Conservation (phyloP, 2,797 vertebrate genomes). For the Melanogrammus aeglefinus region DNA sequence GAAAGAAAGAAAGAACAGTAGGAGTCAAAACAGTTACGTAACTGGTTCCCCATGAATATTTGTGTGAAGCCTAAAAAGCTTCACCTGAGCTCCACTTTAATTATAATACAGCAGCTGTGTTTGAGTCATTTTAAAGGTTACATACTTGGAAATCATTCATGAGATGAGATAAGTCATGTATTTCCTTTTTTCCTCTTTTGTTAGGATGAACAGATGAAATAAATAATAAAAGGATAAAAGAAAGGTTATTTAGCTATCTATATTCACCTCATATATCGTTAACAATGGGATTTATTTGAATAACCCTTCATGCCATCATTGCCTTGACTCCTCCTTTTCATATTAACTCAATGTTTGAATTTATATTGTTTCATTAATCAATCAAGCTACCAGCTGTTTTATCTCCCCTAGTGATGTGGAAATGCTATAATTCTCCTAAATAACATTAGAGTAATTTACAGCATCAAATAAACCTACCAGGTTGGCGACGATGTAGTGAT, state of each 20-base stretch:
- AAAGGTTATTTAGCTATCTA: neutral
- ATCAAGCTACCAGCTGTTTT: neutral
- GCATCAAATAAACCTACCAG: slow-evolving; percentile 77
- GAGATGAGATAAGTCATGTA: neutral
- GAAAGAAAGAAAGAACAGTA: slow-evolving; percentile 1
- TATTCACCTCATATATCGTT: neutral
- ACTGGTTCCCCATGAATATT: slow-evolving; percentile 43
- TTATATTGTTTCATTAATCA: neutral
- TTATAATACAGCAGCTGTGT: slow-evolving; percentile 23
- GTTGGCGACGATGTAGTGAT: slow-evolving; percentile 98
- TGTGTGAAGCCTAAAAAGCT: slow-evolving; percentile 50
- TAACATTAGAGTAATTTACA: too few relatives aligned
- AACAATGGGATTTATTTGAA: slow-evolving; percentile 1
- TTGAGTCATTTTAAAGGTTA: slow-evolving; percentile 45
- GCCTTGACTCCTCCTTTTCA: neutral
- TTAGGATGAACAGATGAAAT: too few relatives aligned
- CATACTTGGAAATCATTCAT: neutral
- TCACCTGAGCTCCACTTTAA: slow-evolving; percentile 43
- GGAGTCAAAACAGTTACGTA: neutral
- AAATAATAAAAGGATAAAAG: too few relatives aligned
- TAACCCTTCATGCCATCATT: too few relatives aligned
- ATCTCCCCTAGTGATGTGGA: too few relatives aligned
- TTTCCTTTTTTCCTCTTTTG: neutral
- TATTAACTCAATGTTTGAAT: neutral
- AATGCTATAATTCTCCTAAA: too few relatives aligned